Evolutionary conservation across 2,888 invertebrate species (phyloP), one percentile per base, ranked within the genome.

Genomic region (Melanophora roralis): DNA sequence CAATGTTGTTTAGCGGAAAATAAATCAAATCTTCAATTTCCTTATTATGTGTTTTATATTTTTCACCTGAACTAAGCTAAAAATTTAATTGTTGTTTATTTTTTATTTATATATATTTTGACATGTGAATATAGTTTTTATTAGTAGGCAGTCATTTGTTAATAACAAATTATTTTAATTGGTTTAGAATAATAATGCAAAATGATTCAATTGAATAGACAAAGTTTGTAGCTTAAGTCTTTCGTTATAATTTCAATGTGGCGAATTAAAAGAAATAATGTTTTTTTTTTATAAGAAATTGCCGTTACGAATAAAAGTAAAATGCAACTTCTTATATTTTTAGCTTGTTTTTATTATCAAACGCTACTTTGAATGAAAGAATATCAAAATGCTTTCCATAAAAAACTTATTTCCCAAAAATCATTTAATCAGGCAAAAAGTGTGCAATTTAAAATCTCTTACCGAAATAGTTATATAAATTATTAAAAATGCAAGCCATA

Each of bases 1-100:
- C 16, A 43, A 62, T 59, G 71, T 67, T 76, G 76, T 67, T 76
- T 72, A 32, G 67, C 76, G 80, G 72, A 76, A 80, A 72, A 74
- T 59, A 57, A 74, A 74, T 65, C 57, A 74, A 72, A 79, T 79
- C 71, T 75, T 71, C 60, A 67, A 75, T 75, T 79, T 79, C 79
- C 79, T 75, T 75, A 75, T 75, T 75, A 75, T 57, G 76, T 68
- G 78, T 65, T 74, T 74, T 53, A 55, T 62, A 68, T 76, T 76
- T 55, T 27, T 5, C 67, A 68, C 67, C n/a, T 68, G 40, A 55
- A 76, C 49, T 34, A 16, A 78, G 34, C 38, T 32, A 51, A 65
- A 53, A 69, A 69, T 69, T 59, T 65, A 32, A 62, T 32, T 62
- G 16, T 2, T 53, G 60, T 53, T 38, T 14, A 32, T 14, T 51